Conservation (phyloP, 2,888 invertebrate species). For the Idaea dimidiata region DNA sequence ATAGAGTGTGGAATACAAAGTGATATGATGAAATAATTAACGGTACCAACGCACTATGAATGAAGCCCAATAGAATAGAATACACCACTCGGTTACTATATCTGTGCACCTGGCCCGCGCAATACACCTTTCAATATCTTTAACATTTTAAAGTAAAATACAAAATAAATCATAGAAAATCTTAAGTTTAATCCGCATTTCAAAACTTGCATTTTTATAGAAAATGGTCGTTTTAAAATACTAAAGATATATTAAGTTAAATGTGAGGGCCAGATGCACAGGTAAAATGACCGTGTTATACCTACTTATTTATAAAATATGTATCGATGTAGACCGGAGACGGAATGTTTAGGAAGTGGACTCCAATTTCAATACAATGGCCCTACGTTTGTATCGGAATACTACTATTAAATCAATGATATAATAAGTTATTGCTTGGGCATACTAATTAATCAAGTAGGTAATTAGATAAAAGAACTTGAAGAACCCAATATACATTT, state of each 20-base stretch:
- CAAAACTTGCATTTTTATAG: too few relatives aligned
- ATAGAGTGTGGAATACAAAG: not conserved
- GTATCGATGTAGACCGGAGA: not conserved
- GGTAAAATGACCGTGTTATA: too few relatives aligned
- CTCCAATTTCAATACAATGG: not conserved
- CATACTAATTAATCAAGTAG: constrained; percentile 9
- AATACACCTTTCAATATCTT: too few relatives aligned
- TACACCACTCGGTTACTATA: not conserved
- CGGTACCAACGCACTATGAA: not conserved
- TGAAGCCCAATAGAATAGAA: constrained; percentile 1
- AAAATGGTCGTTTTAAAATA: too few relatives aligned
- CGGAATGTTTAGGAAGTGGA: not conserved
- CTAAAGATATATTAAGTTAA: too few relatives aligned
- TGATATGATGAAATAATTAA: not conserved
- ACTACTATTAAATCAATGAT: constrained; percentile 10
- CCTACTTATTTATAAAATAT: not conserved
- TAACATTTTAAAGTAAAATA: too few relatives aligned
- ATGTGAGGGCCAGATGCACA: too few relatives aligned
- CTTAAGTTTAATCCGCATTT: too few relatives aligned
- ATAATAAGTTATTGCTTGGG: constrained; percentile 34
- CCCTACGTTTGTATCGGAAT: not conserved
- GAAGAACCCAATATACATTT: too few relatives aligned
- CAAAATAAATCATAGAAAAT: too few relatives aligned
- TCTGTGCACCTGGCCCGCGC: too few relatives aligned
- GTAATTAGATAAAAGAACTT: too few relatives aligned